A percentile compares a stretch with the other conserved stretches of the same genome.
Conservation (phyloP, 2,113 vertebrate genomes). For the Murina feae region DNA sequence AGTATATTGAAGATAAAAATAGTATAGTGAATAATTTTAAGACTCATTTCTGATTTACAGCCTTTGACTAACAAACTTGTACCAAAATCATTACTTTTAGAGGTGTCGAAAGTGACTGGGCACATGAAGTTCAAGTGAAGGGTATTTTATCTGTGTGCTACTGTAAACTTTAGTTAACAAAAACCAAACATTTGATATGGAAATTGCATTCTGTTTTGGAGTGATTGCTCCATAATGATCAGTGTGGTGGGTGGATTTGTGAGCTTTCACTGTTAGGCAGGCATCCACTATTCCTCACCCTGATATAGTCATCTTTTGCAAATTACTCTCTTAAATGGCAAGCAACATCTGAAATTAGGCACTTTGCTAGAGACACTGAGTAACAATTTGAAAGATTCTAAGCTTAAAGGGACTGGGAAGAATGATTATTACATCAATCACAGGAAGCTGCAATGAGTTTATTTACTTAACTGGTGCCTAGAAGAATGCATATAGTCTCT, state of each 20-base stretch:
- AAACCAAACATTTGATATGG: slow-evolving; percentile 25
- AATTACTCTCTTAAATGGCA: slow-evolving; percentile 53
- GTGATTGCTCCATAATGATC: slow-evolving; percentile 36
- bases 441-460: slow-evolving; percentile 36
- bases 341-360: slow-evolving; percentile 60
- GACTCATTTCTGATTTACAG: slow-evolving; percentile 18
- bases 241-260: slow-evolving; percentile 43
- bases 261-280: slow-evolving; percentile 19
- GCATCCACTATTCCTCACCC: slow-evolving; percentile 20
- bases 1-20: slow-evolving; percentile 5
- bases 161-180: slow-evolving; percentile 38
- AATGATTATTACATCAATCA: not conserved
- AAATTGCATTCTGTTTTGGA: slow-evolving; percentile 35
- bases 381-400: slow-evolving; percentile 47
- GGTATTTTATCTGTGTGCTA: slow-evolving; percentile 23
- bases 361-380: slow-evolving; percentile 54
- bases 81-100: not conserved
- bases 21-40: not conserved
- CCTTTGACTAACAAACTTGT: not conserved
- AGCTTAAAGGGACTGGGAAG: not conserved
- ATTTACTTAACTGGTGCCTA: not conserved
- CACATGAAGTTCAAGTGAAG: not conserved
- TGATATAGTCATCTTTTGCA: slow-evolving; percentile 50
- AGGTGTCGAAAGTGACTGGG: not conserved
- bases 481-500: slow-evolving; percentile 7